Base-by-base conservation (phyloP, 2,113 vertebrate species). In the Poeciliopsis prolifica region DNA sequence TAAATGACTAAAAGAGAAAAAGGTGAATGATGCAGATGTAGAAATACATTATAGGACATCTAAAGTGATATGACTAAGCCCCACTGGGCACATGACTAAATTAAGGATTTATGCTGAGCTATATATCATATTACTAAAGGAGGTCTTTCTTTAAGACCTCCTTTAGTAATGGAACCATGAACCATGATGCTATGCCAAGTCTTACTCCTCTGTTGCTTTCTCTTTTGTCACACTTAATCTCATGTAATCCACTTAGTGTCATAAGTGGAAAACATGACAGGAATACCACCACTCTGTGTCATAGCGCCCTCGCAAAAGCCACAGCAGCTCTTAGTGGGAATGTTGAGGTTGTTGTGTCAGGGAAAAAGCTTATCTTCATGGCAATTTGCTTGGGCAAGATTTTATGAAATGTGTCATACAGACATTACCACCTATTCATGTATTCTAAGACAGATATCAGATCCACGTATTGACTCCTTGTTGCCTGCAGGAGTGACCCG, bases 231-330 rank as follows among this genome's bases (percentile, higher is more conserved):
- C 72, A 83, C 81, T 87, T 94, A 94, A 94, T 94, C 92, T 92
- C 31, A 74, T 77, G 81, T 94, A 94, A 94, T 94, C 93, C 92
- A 94, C 91, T 95, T 93, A 91, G 88, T 89, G 89, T 92, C 89
- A 88, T 81, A 93, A 93, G 87, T 90, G 70, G 74, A 83, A 85
- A 91, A 88, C 84, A 93, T 84, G 86, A 92, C 81, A 81, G 84
- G 79, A 90, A 91, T 90, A 82, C 80, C 29, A 72, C 74, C 58
- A 75, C 76, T 77, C 26, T 79, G 79, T 84, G 84, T 79, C 71
- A 66, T 83, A 82, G 68, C 78, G 87, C 86, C 86, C 87, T 83
- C 24, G 58, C 73, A 88, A 63, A 72, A 70, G 80, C 78, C 75
- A 74, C 24, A 60, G 61, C 61, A 44, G 61, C 82, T 82, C 75